Base-by-base conservation (phyloP, 2,113 vertebrate genomes). In the Brachirus orientalis region DNA sequence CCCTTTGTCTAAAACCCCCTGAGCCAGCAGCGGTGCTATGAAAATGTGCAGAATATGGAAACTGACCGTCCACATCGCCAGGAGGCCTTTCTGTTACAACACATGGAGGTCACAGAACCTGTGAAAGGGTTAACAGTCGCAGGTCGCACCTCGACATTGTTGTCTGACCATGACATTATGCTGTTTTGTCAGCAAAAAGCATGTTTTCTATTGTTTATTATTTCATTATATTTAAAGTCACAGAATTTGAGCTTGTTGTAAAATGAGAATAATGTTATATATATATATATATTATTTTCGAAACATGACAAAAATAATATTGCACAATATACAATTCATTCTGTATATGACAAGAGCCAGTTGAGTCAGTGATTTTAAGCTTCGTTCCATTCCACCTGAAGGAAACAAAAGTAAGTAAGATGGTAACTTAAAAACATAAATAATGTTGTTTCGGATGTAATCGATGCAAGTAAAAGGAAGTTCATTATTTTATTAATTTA, bases 1-100 rank as follows among this genome's bases (percentile, higher is more conserved):
- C 52, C 53, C 50, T 79, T 89, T 88, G 82, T 88, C 22, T 16
- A 75, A 87, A 88, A 88, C 22, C 16, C 51, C 77, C 80, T 70
- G 79, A 85, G 66, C 52, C 80, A 89, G 89, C 87, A 88, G n/a
- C 52, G 68, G 3, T 1, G 68, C 51, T 63, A 85, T 69, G 70
- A 80, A 89, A 87, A 81, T 70, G 38, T 36, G 63, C 59, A 73
- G 79, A 81, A 84, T 65, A 82, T 66, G 64, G 63, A 37, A n/a
- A n/a, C n/a, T n/a, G n/a, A n/a, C n/a, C n/a, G 77, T 80, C 38
- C 36, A 70, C 69, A 40, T 79, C 73, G 72, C 45, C 51, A 77
- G 67, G 57, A 5, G 60, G 16, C 4, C 3, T 54, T 79, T 83
- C 61, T 82, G 51, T 20, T 22, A 59, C 63, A 79, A 20, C 47